Conservation (phyloP, 2,888 invertebrate species). For the Melipona bicolor region DNA sequence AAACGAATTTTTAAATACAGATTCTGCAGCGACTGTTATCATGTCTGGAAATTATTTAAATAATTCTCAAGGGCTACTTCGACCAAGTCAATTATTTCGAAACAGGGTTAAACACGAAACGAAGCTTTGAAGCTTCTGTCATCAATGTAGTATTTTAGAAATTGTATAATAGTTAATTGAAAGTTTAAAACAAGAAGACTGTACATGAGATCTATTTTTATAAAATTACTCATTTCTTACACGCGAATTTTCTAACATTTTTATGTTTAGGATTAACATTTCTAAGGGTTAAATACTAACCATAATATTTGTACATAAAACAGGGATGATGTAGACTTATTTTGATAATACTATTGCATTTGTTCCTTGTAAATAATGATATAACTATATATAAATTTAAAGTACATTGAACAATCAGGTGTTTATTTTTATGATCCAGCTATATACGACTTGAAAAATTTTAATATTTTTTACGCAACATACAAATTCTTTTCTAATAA, state of each 20-base stretch:
- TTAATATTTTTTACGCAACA: slow-evolving; percentile 11
- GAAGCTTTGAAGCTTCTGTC: slow-evolving; percentile 73
- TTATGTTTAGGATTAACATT: slow-evolving; percentile 7
- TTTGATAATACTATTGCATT: slow-evolving; percentile 8
- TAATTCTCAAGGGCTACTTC: slow-evolving; percentile 76
- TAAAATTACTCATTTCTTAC: slow-evolving; percentile 20
- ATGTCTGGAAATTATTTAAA: slow-evolving; percentile 73
- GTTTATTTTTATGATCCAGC: slow-evolving; percentile 39
- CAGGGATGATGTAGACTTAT: not conserved
- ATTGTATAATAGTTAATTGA: slow-evolving; percentile 43
- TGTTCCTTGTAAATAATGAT: slow-evolving; percentile 39
- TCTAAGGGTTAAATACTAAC: not conserved
- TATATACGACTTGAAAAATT: slow-evolving; percentile 14
- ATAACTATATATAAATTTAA: slow-evolving; percentile 41
- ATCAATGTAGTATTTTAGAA: slow-evolving; percentile 9
- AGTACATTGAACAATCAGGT: slow-evolving; percentile 11
- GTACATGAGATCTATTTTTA: slow-evolving; percentile 45
- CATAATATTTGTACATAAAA: slow-evolving; percentile 19
- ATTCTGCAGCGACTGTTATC: slow-evolving; percentile 62
- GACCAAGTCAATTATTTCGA: slow-evolving; percentile 79
- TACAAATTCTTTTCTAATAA: slow-evolving; percentile 33
- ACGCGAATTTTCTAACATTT: not conserved
- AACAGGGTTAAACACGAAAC: slow-evolving; percentile 82
- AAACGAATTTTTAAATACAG: slow-evolving; percentile 65
- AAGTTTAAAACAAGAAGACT: slow-evolving; percentile 38